phyloP scores from a whole-genome alignment of 2,113 vertebrate species.

The Esox niger region DNA sequence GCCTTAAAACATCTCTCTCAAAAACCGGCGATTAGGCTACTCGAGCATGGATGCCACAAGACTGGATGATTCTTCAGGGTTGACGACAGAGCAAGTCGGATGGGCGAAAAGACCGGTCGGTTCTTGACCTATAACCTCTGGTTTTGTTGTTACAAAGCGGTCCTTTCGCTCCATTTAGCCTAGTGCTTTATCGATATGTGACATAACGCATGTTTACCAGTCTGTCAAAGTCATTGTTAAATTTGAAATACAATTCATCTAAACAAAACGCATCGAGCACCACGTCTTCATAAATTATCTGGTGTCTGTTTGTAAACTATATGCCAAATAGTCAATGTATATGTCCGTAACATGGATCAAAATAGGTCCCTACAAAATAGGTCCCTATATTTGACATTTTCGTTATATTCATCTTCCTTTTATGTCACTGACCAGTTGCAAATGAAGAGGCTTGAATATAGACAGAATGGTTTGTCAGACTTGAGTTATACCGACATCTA shows the following conservation, averaged over 20 bases:
- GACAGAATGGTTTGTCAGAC: background rate
- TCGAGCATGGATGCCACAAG: too few relatives aligned
- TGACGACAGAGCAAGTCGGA: slow-evolving; percentile 28
- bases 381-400: background rate
- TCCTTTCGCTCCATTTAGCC: slow-evolving; percentile 35
- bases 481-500: slow-evolving; percentile 27
- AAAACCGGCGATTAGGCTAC: too few relatives aligned
- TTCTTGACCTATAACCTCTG: slow-evolving; percentile 42
- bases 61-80: slow-evolving; percentile 4
- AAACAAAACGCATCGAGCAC: background rate
- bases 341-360: too few relatives aligned
- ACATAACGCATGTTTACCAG: slow-evolving; percentile 32
- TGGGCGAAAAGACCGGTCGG: slow-evolving; percentile 26
- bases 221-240: slow-evolving; percentile 2
- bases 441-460: background rate
- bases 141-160: slow-evolving; percentile 47
- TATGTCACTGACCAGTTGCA: background rate
- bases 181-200: slow-evolving; percentile 30
- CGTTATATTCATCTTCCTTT: background rate
- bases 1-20: too few relatives aligned
- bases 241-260: background rate
- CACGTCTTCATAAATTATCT: too few relatives aligned
- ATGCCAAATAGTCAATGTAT: too few relatives aligned
- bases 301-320: too few relatives aligned
- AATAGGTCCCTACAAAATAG: too few relatives aligned